phyloP scores from a whole-genome alignment of 2,797 vertebrate genomes.

The Setipinna tenuifilis region DNA sequence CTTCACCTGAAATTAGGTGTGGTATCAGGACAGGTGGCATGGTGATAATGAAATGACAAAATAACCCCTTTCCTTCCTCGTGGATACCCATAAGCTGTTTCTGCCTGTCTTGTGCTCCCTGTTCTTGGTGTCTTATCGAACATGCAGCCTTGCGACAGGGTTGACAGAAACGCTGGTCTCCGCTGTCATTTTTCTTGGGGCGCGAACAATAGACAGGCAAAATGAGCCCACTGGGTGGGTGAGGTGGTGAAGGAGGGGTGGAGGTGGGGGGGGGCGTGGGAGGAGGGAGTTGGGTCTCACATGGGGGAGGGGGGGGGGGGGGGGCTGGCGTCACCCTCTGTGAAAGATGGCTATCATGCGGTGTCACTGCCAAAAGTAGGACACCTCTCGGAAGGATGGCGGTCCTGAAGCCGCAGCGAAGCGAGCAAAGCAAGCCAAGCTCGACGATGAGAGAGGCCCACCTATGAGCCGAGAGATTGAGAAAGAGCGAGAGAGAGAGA shows the following conservation, averaged over 20 bases:
- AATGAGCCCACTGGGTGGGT: constrained; percentile 54
- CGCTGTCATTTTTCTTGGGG: constrained; percentile 51
- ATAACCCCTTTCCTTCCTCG: neutral
- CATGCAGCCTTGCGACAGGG: constrained; percentile 43
- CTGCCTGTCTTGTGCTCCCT: neutral
- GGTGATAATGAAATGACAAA: neutral
- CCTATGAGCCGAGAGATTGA: neutral
- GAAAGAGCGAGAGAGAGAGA: neutral
- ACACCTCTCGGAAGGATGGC: constrained; percentile 71
- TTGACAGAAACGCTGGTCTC: constrained; percentile 57
- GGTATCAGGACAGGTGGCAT: constrained; percentile 6
- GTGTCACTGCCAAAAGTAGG: constrained; percentile 65
- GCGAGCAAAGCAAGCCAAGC: constrained; percentile 3
- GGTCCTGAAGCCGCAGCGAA: constrained; percentile 34
- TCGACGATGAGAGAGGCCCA: neutral
- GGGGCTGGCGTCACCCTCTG: constrained; percentile 48
- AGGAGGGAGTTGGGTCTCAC: constrained; percentile 19
- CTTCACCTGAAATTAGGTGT: neutral
- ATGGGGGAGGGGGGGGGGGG: neutral
- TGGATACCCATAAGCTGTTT: neutral
- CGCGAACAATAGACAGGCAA: constrained; percentile 60
- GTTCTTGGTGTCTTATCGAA: neutral
- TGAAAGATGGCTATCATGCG: constrained; percentile 69
- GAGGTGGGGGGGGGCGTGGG: constrained; percentile 8
- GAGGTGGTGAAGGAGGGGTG: constrained; percentile 29